Evolutionary conservation across 2,888 invertebrate species (phyloP).

Genomic region (Drosophila tanythrix): DNA sequence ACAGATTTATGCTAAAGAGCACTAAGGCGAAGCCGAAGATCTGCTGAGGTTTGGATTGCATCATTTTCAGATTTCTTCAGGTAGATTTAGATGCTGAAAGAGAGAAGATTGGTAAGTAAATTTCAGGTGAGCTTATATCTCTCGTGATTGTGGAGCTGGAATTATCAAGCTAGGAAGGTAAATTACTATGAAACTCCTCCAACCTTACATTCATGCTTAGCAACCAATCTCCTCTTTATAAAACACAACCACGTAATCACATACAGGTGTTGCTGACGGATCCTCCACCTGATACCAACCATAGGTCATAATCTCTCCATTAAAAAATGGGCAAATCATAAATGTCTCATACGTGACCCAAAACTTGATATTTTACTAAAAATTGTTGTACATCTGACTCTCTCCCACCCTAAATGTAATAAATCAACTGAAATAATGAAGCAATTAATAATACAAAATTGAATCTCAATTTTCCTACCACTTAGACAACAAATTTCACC

Average conservation of each 20-base stretch:
- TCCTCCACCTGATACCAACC: neutral
- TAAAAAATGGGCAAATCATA: neutral
- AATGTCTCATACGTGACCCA: neutral
- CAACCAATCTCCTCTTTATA: neutral
- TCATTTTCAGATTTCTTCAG: slow-evolving; percentile 48
- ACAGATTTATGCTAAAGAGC: slow-evolving; percentile 48
- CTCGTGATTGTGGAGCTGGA: neutral
- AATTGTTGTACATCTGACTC: neutral
- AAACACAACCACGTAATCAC: neutral
- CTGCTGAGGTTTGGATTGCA: slow-evolving; percentile 48
- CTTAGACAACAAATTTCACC: neutral
- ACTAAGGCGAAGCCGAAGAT: slow-evolving; percentile 55
- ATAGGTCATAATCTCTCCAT: neutral
- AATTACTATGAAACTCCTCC: neutral
- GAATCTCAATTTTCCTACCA: fast-evolving
- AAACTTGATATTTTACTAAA: neutral
- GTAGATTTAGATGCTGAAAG: slow-evolving; percentile 28
- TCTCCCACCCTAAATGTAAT: neutral
- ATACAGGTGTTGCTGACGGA: neutral
- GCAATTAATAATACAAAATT: neutral
- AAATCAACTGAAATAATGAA: neutral
- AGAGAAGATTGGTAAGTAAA: neutral
- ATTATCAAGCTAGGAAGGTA: neutral
- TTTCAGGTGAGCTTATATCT: neutral
- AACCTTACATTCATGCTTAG: neutral